phyloP scores from a whole-genome alignment of 2,797 vertebrate genomes.

The Clarias laeviceps region DNA sequence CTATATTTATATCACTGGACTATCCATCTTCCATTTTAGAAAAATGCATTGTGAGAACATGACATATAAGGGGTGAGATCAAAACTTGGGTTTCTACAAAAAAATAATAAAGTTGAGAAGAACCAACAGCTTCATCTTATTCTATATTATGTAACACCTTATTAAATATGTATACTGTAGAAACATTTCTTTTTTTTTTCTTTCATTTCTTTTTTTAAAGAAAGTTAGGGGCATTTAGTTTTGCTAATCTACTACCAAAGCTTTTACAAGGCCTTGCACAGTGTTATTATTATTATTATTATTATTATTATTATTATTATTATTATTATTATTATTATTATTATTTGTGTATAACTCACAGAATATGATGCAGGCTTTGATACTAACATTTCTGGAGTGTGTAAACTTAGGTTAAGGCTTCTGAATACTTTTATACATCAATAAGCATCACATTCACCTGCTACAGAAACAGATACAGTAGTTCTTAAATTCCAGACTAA shows the following conservation, averaged over 20 bases:
- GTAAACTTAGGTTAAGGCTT: too few species aligned
- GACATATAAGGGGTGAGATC: not conserved
- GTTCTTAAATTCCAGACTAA: constrained; percentile 30
- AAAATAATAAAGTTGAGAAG: not conserved
- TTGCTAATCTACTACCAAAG: not conserved
- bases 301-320: too few species aligned
- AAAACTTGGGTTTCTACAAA: not conserved
- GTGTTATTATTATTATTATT: not conserved
- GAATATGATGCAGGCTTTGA: not conserved
- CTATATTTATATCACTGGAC: not conserved
- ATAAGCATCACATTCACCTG: constrained; percentile 16
- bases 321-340: too few species aligned
- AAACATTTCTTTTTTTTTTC: not conserved
- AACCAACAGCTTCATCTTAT: not conserved
- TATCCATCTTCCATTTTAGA: not conserved
- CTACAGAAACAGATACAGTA: constrained; percentile 28
- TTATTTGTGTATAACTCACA: not conserved
- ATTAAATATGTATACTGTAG: not conserved
- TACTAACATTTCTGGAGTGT: not conserved
- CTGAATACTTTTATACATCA: constrained; percentile 16
- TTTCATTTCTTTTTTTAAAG: too few species aligned
- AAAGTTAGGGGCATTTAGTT: too few species aligned
- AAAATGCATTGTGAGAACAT: not conserved
- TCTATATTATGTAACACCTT: not conserved
- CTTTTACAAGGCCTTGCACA: not conserved